phyloP scores from a whole-genome alignment of 2,888 invertebrate genomes.

The Papilio demoleus region DNA sequence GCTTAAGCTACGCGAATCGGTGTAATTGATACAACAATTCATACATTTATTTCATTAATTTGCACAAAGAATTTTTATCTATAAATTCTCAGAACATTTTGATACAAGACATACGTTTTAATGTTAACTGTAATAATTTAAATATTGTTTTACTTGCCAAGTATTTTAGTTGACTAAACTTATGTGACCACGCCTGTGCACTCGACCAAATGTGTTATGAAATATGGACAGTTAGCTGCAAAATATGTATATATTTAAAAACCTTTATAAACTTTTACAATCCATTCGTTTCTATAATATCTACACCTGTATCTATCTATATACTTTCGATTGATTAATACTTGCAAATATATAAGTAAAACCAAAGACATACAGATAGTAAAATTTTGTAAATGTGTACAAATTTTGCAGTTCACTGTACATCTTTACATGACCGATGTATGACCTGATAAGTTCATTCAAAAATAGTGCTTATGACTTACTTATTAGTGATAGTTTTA shows the following conservation, averaged over 20 bases:
- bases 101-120: not conserved
- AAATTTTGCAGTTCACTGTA: no score
- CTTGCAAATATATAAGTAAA: no score
- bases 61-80: constrained; percentile 16
- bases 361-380: no score
- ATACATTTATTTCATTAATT: not conserved
- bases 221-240: constrained; percentile 28
- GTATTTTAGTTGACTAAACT: constrained; percentile 33
- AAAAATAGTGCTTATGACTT: not conserved
- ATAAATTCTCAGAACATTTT: constrained; percentile 7
- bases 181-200: constrained; percentile 38
- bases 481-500: not conserved
- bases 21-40: not conserved
- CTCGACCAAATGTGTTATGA: constrained; percentile 32
- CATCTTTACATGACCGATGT: not conserved
- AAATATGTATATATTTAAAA: no score
- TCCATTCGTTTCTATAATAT: no score
- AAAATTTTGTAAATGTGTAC: no score
- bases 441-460: not conserved
- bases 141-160: constrained; percentile 37
- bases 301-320: no score
- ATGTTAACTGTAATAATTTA: constrained; percentile 28
- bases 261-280: no score
- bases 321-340: no score
- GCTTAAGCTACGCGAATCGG: not conserved